phyloP scores from a whole-genome alignment of 2,797 vertebrate genomes.

The Esox masquinongy region DNA sequence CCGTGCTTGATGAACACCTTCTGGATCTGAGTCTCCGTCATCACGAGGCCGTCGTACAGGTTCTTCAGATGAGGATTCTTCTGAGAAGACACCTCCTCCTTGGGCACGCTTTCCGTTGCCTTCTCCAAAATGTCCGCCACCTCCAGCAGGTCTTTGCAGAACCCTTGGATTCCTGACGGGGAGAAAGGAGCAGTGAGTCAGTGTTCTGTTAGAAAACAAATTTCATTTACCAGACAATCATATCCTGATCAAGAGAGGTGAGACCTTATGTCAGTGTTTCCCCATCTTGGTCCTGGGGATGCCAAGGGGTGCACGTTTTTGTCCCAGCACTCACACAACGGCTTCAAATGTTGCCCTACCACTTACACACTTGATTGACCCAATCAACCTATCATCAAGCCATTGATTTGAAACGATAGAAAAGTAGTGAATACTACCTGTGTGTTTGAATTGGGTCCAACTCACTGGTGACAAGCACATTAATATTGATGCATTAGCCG shows the following conservation, averaged over 20 bases:
- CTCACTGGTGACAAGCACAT: neutral
- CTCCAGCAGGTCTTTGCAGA: constrained; percentile 97
- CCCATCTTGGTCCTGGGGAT: too few species aligned
- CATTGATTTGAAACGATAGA: too few species aligned
- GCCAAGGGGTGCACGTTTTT: too few species aligned
- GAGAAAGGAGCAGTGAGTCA: neutral
- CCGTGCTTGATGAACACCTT: constrained; percentile 95
- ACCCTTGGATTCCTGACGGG: constrained; percentile 88
- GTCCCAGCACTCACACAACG: too few species aligned
- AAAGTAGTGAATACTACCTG: neutral
- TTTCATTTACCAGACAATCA: too few species aligned
- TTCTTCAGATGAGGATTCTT: constrained; percentile 96
- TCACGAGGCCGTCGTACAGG: constrained; percentile 91
- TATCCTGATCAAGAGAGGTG: too few species aligned
- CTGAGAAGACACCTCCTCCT: constrained; percentile 84
- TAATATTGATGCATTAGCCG: neutral
- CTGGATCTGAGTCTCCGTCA: constrained; percentile 93
- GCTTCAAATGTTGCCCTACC: too few species aligned
- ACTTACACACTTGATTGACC: too few species aligned
- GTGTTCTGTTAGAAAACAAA: neutral
- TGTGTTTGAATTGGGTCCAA: neutral
- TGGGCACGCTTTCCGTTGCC: constrained; percentile 91
- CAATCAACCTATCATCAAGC: too few species aligned
- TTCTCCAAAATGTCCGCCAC: constrained; percentile 96
- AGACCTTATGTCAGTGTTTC: too few species aligned